Evolutionary conservation across 2,113 vertebrate species (phyloP), one percentile per base, ranked within the genome.

Genomic region (Chionis minor): DNA sequence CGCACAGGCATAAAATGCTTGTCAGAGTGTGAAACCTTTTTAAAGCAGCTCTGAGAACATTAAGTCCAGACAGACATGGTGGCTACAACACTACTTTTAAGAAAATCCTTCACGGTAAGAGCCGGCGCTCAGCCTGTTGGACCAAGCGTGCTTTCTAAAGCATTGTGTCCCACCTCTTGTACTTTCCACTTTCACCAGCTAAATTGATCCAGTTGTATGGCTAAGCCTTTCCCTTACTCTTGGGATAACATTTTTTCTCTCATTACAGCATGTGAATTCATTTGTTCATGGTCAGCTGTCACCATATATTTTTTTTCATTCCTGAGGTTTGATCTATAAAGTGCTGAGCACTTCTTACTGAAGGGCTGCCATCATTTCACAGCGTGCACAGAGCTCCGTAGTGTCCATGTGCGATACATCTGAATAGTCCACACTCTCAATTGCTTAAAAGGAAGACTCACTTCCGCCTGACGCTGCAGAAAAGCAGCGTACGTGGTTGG

Each of bases 401-500:
- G 12, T 8, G 40, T 69, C 13, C 10, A 8, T 5, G 23, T 1
- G 2, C 44, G 44, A 23, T 20, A 18, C 2, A 0, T 55, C 24
- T n/a, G n/a, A 62, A 40, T 27, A 45, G 33, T 59, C 24, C n/a
- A 56, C 42, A 2, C 11, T 19, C 32, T 62, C 40, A 38, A 0
- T 30, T 61, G 27, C 45, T 54, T 52, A 10, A 45, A 63, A 63
- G 23, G 32, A 81, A 51, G 26, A 17, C 21, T 89, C 18, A 8
- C n/a, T 72, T 80, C 55, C 65, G 28, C 38, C 59, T 22, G 35
- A 51, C 79, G 18, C 22, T 44, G 44, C 17, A 83, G 55, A 54
- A 61, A n/a, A 75, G 27, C 62, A 51, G 12, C 2, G 1, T 62
- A 40, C 3, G 2, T 32, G 18, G 14, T 18, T 58, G 54, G 15